Percentiles rank a stretch among this genome's conserved stretches.
phyloP scores from a whole-genome alignment of 1,140 invertebrate species.

The Neodiprion virginianus region DNA sequence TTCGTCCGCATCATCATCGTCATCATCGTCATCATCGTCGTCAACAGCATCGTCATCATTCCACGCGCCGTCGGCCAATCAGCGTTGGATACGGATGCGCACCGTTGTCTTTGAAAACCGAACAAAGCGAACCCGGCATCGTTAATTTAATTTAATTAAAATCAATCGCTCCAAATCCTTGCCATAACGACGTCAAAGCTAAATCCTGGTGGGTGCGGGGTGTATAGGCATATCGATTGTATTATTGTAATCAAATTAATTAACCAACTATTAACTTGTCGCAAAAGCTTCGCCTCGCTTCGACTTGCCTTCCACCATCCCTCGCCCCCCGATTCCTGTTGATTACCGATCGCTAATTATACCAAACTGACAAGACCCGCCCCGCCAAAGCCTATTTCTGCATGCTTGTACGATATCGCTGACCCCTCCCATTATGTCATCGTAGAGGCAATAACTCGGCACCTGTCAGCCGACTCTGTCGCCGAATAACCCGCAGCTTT shows the following conservation, averaged over 20 bases:
- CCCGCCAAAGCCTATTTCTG: neutral
- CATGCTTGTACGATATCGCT: conserved; percentile 2
- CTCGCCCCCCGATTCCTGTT: neutral
- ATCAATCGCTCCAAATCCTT: neutral
- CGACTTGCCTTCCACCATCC: neutral
- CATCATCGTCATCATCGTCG: neutral
- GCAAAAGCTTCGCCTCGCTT: neutral
- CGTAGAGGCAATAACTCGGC: neutral
- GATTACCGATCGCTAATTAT: conserved; percentile 4
- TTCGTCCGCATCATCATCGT: neutral
- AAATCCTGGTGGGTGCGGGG: neutral
- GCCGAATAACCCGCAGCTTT: neutral
- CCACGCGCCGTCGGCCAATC: neutral
- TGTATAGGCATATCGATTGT: neutral
- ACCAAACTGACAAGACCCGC: neutral
- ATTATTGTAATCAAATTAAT: conserved; percentile 8
- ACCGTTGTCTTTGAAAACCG: neutral
- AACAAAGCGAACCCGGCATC: neutral
- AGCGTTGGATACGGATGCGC: neutral
- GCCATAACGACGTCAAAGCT: neutral
- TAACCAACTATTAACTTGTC: conserved; percentile 2
- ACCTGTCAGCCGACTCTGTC: neutral
- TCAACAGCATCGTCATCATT: neutral
- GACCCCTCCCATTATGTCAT: neutral
- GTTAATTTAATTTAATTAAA: conserved; percentile 6